Percentiles rank a stretch among this genome's conserved stretches.
These are phyloP conservation scores for Acronicta aceris DNA, from an alignment of 2,888 invertebrate genomes.

Conservation along the genomic window DNA sequence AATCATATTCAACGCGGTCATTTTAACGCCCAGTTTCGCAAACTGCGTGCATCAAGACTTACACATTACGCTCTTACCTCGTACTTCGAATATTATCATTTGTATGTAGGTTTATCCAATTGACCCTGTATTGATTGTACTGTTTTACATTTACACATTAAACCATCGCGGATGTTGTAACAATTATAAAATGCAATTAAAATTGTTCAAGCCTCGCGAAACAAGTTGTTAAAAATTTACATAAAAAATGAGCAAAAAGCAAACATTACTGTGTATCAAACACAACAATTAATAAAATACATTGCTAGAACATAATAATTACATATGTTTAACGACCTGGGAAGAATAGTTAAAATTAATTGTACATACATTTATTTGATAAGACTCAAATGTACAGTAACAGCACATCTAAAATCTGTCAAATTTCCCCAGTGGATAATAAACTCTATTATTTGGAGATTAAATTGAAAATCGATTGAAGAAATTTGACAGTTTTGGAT, in stretches of 20 bases:
- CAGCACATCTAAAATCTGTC: too few species aligned
- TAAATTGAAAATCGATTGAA: too few species aligned
- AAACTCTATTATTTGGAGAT: too few species aligned
- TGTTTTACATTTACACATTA: slow-evolving; percentile 23
- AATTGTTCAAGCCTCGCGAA: slow-evolving; percentile 18
- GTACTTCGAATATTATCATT: slow-evolving; percentile 14
- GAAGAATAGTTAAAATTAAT: too few species aligned
- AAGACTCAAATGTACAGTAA: too few species aligned
- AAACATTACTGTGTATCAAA: too few species aligned
- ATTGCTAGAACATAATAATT: neutral
- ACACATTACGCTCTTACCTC: slow-evolving; percentile 10
- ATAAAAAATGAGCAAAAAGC: slow-evolving; percentile 7
- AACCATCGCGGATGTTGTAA: slow-evolving; percentile 44
- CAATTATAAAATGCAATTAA: slow-evolving; percentile 37
- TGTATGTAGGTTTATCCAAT: neutral
- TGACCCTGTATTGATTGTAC: slow-evolving; percentile 29
- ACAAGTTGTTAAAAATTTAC: slow-evolving; percentile 18
- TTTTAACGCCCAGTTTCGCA: slow-evolving; percentile 26
- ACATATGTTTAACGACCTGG: too few species aligned
- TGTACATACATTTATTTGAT: too few species aligned
- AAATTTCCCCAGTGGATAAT: too few species aligned
- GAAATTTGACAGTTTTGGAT: too few species aligned
- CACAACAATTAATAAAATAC: too few species aligned
- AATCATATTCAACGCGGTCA: slow-evolving; percentile 22
- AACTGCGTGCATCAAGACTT: slow-evolving; percentile 3